Evolutionary conservation across 1,140 invertebrate species (phyloP).

Genomic region (Zaprionus taronus): DNA sequence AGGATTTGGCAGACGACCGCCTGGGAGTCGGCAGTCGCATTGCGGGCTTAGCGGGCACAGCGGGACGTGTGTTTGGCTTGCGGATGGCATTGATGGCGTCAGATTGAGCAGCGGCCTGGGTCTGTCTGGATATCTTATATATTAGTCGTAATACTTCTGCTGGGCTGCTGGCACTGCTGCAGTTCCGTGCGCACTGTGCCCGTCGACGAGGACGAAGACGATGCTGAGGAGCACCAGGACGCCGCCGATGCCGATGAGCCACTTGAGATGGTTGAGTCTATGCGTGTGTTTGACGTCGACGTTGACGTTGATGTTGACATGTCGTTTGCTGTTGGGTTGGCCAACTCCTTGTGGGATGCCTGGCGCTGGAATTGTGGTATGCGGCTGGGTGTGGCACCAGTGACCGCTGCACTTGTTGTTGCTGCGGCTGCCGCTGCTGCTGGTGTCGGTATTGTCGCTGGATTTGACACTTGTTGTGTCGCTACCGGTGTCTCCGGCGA

Average conservation of each 20-base stretch:
- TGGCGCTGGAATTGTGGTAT: constrained; percentile 72
- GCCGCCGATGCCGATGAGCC: constrained; percentile 60
- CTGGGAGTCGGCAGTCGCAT: constrained; percentile 36
- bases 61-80: constrained; percentile 21
- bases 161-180: constrained; percentile 62
- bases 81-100: constrained; percentile 12
- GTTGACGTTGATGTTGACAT: constrained; percentile 23
- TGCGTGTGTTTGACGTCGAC: constrained; percentile 39
- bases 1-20: constrained; percentile 49
- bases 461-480: constrained; percentile 15
- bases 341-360: constrained; percentile 59
- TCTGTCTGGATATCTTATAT: constrained; percentile 45
- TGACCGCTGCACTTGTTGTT: not conserved
- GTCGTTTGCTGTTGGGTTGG: constrained; percentile 24
- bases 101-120: constrained; percentile 27
- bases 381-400: constrained; percentile 43
- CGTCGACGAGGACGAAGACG: constrained; percentile 75
- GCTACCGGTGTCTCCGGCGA: not conserved
- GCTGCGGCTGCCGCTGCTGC: constrained; percentile 4
- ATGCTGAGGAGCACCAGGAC: constrained; percentile 51
- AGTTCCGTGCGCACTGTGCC: constrained; percentile 81
- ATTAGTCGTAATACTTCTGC: constrained; percentile 67
- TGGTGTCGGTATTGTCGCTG: constrained; percentile 1
- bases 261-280: constrained; percentile 64
- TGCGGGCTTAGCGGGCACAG: constrained; percentile 43